Conservation (phyloP, 1,140 invertebrate species). For the Atta texana region DNA sequence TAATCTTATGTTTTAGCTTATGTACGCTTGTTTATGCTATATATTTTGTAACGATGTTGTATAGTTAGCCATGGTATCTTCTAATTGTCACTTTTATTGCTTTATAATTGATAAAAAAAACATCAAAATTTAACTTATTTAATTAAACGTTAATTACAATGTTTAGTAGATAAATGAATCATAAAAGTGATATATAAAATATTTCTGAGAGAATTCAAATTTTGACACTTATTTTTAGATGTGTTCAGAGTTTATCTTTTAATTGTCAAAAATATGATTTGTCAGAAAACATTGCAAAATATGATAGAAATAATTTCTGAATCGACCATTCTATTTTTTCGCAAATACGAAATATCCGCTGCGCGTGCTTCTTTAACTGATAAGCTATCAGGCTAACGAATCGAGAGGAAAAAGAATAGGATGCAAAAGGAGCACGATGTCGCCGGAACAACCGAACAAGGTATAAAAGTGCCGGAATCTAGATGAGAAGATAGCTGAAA, state of each 20-base stretch:
- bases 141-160: neutral
- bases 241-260: neutral
- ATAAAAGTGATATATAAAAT: neutral
- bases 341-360: neutral
- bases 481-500: slow-evolving; percentile 63
- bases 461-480: slow-evolving; percentile 48
- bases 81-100: neutral
- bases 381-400: slow-evolving; percentile 54
- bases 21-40: neutral
- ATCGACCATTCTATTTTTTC: neutral
- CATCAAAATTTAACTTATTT: neutral
- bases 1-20: neutral
- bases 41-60: slow-evolving; percentile 23
- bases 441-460: slow-evolving; percentile 39
- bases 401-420: slow-evolving; percentile 50
- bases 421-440: slow-evolving; percentile 54
- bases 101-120: neutral
- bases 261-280: slow-evolving; percentile 16
- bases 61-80: neutral
- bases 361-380: slow-evolving; percentile 33
- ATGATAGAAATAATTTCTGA: neutral
- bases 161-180: neutral
- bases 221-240: neutral
- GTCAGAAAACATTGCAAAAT: neutral
- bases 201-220: neutral